These are phyloP conservation scores for Thera britannica DNA, from an alignment of 2,888 invertebrate species.

Conservation along the genomic window DNA sequence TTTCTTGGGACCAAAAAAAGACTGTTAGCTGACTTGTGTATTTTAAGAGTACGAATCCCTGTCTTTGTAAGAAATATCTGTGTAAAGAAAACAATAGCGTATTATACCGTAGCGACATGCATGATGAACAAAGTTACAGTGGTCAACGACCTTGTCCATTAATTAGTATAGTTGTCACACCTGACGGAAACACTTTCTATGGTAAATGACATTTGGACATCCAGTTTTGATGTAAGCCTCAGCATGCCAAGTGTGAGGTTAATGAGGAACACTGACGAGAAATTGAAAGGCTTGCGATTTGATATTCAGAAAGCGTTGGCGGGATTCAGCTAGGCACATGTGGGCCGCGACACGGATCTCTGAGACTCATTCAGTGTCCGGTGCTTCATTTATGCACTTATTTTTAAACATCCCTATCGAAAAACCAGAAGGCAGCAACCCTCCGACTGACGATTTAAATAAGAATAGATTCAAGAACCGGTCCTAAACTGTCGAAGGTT, in stretches of 20 bases:
- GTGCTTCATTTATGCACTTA: constrained; percentile 47
- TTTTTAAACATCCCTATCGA: constrained; percentile 41
- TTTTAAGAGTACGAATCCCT: background rate
- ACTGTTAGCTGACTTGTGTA: constrained; percentile 10
- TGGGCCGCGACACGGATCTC: constrained; percentile 75
- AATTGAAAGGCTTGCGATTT: constrained; percentile 72
- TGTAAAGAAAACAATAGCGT: constrained; percentile 10
- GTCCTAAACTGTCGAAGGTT: background rate
- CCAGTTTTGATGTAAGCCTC: constrained; percentile 51
- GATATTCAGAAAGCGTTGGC: constrained; percentile 74
- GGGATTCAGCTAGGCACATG: constrained; percentile 73
- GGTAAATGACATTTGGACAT: constrained; percentile 46
- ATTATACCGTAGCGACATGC: constrained; percentile 5
- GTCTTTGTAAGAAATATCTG: constrained; percentile 1
- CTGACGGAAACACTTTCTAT: constrained; percentile 47
- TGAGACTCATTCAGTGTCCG: constrained; percentile 52
- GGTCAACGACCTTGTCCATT: constrained; percentile 21
- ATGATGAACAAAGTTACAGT: background rate
- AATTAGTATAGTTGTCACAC: constrained; percentile 35
- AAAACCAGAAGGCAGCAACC: constrained; percentile 17
- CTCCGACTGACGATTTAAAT: constrained; percentile 32
- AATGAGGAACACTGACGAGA: constrained; percentile 57
- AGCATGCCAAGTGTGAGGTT: constrained; percentile 57
- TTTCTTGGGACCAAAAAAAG: constrained; percentile 43
- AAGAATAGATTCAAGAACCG: constrained; percentile 31